Evolutionary conservation across 1,140 invertebrate species (phyloP).

Genomic region (Trinorchestia longiramus): DNA sequence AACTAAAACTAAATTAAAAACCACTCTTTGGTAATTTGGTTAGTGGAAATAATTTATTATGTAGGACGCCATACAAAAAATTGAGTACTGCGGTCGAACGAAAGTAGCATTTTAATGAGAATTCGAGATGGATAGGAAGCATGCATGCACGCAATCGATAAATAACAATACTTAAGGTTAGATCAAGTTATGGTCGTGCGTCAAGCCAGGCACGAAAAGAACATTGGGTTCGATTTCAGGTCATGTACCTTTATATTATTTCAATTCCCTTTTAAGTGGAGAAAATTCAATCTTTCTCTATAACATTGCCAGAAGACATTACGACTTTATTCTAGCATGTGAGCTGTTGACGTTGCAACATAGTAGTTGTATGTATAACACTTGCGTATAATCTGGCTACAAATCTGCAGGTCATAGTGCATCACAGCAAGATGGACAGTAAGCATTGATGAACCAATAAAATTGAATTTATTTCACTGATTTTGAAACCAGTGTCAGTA

Average conservation of each 20-base stretch:
- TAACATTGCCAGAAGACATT: background rate
- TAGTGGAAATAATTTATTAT: constrained; percentile 11
- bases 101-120: constrained; percentile 2
- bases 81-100: background rate
- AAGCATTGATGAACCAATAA: background rate
- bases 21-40: background rate
- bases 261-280: background rate
- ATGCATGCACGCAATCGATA: constrained; percentile 25
- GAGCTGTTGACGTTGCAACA: background rate
- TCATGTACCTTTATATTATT: background rate
- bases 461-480: background rate
- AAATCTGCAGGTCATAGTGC: background rate
- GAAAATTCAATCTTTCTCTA: background rate
- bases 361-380: background rate
- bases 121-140: background rate
- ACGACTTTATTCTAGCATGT: background rate
- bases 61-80: background rate
- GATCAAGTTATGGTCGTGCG: constrained; percentile 14
- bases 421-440: background rate
- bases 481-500: background rate
- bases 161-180: constrained; percentile 10
- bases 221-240: background rate
- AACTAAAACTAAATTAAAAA: background rate
- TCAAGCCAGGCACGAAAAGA: background rate
- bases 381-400: background rate